Percentiles rank a stretch among this genome's conserved stretches.
phyloP scores from a whole-genome alignment of 2,113 vertebrate genomes.

The Lepus europaeus region DNA sequence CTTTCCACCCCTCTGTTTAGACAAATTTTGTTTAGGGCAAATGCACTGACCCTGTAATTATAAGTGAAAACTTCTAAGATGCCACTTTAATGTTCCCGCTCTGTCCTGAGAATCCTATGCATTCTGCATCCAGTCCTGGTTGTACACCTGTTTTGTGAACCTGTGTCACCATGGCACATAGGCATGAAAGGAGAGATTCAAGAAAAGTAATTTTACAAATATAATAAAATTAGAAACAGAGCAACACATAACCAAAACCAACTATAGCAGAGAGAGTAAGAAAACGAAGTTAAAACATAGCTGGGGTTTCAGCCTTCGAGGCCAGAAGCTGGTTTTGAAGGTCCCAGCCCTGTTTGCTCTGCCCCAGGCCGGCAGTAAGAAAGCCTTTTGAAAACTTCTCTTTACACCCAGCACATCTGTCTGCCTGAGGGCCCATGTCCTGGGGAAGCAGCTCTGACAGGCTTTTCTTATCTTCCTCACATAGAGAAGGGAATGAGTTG shows the following conservation, averaged over 20 bases:
- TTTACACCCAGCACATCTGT: conserved; percentile 49
- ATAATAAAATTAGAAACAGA: not conserved
- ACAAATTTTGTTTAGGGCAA: not conserved
- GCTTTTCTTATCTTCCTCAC: not conserved
- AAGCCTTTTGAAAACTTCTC: conserved; percentile 23
- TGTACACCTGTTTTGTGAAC: not conserved
- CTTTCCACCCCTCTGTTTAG: not conserved
- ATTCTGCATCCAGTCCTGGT: not conserved
- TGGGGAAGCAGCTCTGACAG: conserved; percentile 30
- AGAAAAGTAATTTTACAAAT: not conserved
- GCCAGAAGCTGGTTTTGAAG: not conserved
- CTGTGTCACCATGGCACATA: not conserved
- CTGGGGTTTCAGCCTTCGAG: not conserved
- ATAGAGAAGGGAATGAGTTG: not conserved
- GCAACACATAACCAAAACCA: not conserved
- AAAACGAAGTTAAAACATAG: not conserved
- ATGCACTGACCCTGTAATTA: not conserved
- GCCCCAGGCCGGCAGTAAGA: conserved; percentile 42
- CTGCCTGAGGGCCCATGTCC: conserved; percentile 40
- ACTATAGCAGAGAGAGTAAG: not conserved
- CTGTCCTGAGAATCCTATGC: not conserved
- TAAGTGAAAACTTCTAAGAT: not conserved
- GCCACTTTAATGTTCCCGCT: not conserved
- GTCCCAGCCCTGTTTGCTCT: conserved; percentile 60
- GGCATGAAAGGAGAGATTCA: not conserved